Conservation (phyloP, 2,113 vertebrate species). For the Campylomormyrus numenius region DNA sequence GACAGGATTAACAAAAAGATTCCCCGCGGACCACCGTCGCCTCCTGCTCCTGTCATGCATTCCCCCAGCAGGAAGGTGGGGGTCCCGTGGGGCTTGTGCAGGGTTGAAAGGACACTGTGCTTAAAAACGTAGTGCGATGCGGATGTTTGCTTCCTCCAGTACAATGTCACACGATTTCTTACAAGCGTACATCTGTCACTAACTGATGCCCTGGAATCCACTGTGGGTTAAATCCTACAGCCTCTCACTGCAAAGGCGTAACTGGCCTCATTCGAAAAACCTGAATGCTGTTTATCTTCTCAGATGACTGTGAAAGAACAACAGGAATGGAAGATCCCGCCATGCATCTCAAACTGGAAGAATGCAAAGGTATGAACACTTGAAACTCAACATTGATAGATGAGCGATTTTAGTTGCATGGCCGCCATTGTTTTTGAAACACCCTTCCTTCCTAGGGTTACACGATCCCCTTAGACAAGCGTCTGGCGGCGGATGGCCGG, state of each 20-base stretch:
- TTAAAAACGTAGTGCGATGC: not conserved
- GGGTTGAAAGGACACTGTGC: not conserved
- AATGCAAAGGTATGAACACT: constrained; percentile 82
- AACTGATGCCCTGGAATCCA: not conserved
- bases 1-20: constrained; percentile 83
- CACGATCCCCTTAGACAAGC: constrained; percentile 95
- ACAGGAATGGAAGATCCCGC: constrained; percentile 98
- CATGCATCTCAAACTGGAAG: constrained; percentile 99
- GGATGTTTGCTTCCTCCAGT: not conserved
- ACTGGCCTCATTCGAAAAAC: not conserved
- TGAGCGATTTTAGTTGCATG: not conserved
- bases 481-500: constrained; percentile 89
- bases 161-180: not conserved
- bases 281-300: constrained; percentile 25
- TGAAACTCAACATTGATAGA: not conserved
- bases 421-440: not conserved
- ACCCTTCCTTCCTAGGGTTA: constrained; percentile 70
- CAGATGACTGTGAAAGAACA: constrained; percentile 99
- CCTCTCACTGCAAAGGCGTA: not conserved
- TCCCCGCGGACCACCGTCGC: constrained; percentile 75
- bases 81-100: not conserved
- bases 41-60: constrained; percentile 97
- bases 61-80: constrained; percentile 88
- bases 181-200: no score
- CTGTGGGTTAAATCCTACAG: not conserved